Evolutionary conservation across 2,888 invertebrate species (phyloP), one percentile per base, ranked within the genome.

Genomic region (Dastarcus helophoroides): DNA sequence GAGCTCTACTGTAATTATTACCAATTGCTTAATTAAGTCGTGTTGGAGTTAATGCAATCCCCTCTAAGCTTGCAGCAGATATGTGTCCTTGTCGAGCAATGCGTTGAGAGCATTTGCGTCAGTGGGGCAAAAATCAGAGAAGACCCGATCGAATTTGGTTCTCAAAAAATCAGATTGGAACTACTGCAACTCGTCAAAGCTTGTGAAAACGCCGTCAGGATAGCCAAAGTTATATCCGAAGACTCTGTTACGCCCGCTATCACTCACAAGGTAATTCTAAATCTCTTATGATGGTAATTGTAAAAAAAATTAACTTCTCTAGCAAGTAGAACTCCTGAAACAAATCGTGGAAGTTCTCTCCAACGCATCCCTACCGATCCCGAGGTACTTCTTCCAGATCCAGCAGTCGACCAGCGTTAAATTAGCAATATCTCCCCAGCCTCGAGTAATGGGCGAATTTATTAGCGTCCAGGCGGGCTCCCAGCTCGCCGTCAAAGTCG

Each of bases 401-500:
- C 65, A 90, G 41, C 82, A 93, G 64, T 71, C 80, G 12, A 88
- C 86, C 2, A 75, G 74, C 43, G 77, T 86, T 2, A 85, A 84
- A 63, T 59, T 88, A 36, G 81, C 84, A 0, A 76, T 86, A 4
- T 79, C 80, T 17, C 86, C 88, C 1, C 83, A 84, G 51, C 84
- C 85, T 0, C 63, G 80, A 29, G 73, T 75, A 21, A 69, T 79
- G 37, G 82, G 83, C 1, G 93, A 94, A 45, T 83, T 83, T 26
- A 81, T 91, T 26, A 71, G 80, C 38, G 78, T 93, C 19, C 82
- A 83, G 36, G 75, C 79, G 22, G 82, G 84, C 31, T 83, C 88
- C 43, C 82, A 88, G 43, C 69, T 94, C 35, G 88, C 91, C 1
- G 73, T 94, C 13, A 91, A 90, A 65, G 84, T 94, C 2, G 94